Base-by-base conservation (phyloP, 2,797 vertebrate genomes). In the Iguana delicatissima region DNA sequence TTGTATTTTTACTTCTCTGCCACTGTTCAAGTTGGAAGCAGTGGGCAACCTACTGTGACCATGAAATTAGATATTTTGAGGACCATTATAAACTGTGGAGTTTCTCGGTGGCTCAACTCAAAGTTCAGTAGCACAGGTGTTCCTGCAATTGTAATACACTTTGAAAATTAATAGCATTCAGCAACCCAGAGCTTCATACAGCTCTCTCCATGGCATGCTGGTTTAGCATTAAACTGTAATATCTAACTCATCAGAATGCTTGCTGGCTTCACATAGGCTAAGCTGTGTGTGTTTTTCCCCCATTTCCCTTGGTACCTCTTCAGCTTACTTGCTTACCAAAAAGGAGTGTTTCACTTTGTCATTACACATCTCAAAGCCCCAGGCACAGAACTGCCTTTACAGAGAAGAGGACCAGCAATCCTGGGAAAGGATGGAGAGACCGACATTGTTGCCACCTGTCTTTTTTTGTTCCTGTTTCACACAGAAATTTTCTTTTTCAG, bases 61-160 rank as follows among this genome's bases (percentile, higher is more conserved):
- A 69, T 62, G 87, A 93, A 83, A 86, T 73, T 59, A 89, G 89
- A 76, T 84, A 86, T 87, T 89, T 55, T 29, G 55, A 92, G 89
- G 72, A 50, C 88, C 80, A 89, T 80, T 91, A 86, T 88, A 69
- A 76, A 50, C n/a, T 87, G 88, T 13, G 24, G 89, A 50, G 79
- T 72, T 93, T 89, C 35, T 38, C 55, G 35, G 74, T 50, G 42
- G 64, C 46, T 55, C n/a, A 73, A 46, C 84, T 26, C 76, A 89
- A 69, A 90, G 87, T 77, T 88, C 50, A 35, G 52, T 69, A 81
- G 85, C 86, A 14, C 42, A 38, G 86, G 83, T 69, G 83, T 86
- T 62, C 50, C n/a, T 32, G 24, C 84, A 89, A 80, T 89, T 87
- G 57, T n/a, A 84, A 87, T 72, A 59, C 26, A 89, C 22, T 20